A percentile compares a stretch with the other conserved stretches of the same genome.
phyloP scores from a whole-genome alignment of 2,797 vertebrate genomes.

The Sebastes taczanowskii region DNA sequence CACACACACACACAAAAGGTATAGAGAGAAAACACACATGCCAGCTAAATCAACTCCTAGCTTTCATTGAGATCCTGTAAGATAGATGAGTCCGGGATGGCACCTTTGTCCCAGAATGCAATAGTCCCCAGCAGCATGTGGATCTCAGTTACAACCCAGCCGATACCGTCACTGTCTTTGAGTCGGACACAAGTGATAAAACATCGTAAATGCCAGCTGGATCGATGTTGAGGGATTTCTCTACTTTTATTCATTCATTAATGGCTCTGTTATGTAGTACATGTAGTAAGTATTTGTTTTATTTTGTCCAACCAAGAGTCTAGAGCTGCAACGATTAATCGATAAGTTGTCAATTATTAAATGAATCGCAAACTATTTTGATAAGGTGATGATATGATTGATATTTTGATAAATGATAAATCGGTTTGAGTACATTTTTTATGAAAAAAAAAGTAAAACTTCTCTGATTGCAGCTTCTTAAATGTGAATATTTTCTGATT shows the following conservation, averaged over 20 bases:
- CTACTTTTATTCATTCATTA: neutral
- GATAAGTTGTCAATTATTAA: too few relatives aligned
- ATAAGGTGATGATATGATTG: too few relatives aligned
- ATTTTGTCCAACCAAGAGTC: neutral
- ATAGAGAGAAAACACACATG: constrained; percentile 50
- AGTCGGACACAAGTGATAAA: constrained; percentile 6
- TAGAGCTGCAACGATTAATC: too few relatives aligned
- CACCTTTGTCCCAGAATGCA: constrained; percentile 68
- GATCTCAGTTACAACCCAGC: constrained; percentile 34
- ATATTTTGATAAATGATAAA: too few relatives aligned
- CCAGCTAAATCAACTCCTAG: constrained; percentile 65
- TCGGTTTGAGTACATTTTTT: too few relatives aligned
- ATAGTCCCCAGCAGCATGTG: constrained; percentile 41
- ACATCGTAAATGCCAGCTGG: neutral
- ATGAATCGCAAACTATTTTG: too few relatives aligned
- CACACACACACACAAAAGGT: constrained; percentile 45
- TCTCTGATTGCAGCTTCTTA: too few relatives aligned
- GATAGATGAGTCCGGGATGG: constrained; percentile 64
- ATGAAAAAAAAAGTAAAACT: too few relatives aligned
- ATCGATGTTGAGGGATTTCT: neutral
- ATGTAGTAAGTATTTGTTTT: neutral
- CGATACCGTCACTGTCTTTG: constrained; percentile 22
- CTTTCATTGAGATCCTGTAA: constrained; percentile 64
- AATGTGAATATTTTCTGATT: too few relatives aligned
- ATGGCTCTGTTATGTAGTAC: neutral